These are phyloP conservation scores for Piezodorus guildinii DNA, from an alignment of 1,140 invertebrate species.

Conservation along the genomic window DNA sequence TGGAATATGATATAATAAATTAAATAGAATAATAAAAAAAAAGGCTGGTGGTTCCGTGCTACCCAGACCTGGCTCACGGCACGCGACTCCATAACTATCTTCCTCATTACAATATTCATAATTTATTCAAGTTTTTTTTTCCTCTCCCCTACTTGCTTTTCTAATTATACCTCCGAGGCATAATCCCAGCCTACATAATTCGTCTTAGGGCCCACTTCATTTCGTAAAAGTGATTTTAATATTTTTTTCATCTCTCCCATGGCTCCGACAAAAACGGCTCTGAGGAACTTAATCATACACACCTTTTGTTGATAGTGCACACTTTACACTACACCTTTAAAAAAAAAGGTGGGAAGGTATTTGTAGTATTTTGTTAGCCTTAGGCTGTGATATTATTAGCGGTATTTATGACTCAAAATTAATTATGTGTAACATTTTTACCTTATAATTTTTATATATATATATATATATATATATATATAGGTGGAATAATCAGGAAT, in stretches of 20 bases:
- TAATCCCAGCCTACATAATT: neutral
- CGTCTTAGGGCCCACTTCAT: neutral
- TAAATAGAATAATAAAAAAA: too few species aligned
- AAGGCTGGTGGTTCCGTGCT: neutral
- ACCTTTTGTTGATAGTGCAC: neutral
- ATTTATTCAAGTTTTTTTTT: slow-evolving; percentile 1
- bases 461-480: too few species aligned
- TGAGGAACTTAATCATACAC: neutral
- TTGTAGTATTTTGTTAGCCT: too few species aligned
- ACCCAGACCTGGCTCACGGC: neutral
- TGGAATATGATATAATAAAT: too few species aligned
- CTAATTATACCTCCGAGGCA: neutral
- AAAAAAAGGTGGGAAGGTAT: too few species aligned
- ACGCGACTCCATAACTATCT: slow-evolving; percentile 3
- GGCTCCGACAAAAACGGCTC: neutral
- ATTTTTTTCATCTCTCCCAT: neutral
- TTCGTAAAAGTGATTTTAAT: neutral
- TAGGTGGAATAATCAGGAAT: too few species aligned
- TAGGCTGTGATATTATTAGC: too few species aligned
- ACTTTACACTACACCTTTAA: too few species aligned
- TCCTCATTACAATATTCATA: slow-evolving; percentile 3
- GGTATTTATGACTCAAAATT: too few species aligned
- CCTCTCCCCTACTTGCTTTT: neutral
- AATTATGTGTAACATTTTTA: too few species aligned
- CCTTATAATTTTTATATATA: too few species aligned